Conservation (phyloP, 2,888 invertebrate genomes). For the Halocaridina rubra region DNA sequence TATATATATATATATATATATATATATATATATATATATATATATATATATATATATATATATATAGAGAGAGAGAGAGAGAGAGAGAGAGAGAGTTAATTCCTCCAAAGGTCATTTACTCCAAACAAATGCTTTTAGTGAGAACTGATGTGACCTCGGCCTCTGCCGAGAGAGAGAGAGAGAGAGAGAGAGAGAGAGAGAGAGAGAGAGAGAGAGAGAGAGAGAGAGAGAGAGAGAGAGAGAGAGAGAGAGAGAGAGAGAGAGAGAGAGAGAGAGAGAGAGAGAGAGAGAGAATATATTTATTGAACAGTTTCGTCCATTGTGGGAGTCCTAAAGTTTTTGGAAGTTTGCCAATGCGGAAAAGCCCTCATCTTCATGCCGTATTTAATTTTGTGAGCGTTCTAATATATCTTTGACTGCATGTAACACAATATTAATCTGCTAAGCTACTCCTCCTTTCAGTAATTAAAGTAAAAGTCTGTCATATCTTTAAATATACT, state of each 20-base stretch:
- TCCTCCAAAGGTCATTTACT: too few relatives aligned
- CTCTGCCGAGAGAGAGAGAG: neutral
- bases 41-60: neutral
- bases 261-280: conserved; percentile 20
- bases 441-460: too few relatives aligned
- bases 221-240: neutral
- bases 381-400: neutral
- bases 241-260: neutral
- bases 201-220: conserved; percentile 14
- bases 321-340: too few relatives aligned
- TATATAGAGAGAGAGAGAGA: neutral
- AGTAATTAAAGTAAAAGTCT: too few relatives aligned
- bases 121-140: too few relatives aligned
- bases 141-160: too few relatives aligned
- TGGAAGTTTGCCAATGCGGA: too few relatives aligned
- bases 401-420: neutral
- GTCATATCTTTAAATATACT: too few relatives aligned
- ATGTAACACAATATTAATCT: too few relatives aligned
- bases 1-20: neutral
- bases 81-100: neutral
- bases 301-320: neutral
- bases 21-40: neutral
- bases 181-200: neutral
- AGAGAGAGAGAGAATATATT: neutral
- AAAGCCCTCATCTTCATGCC: neutral